Evolutionary conservation across 2,797 vertebrate species (phyloP).

Genomic region (Rhinella marina): DNA sequence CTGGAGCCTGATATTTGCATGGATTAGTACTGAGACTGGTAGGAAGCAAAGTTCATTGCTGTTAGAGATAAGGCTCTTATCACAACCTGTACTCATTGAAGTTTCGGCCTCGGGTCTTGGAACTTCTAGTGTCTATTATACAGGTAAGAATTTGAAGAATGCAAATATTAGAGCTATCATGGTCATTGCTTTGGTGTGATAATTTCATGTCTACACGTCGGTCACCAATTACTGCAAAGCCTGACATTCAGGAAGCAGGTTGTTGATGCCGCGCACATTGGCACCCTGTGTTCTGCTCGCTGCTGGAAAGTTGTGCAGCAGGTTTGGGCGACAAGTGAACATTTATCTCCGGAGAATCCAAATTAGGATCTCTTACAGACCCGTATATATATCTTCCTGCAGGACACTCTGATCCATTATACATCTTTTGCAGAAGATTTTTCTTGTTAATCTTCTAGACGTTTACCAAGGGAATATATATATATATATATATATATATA

Average conservation of each 20-base stretch:
- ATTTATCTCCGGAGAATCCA: background rate
- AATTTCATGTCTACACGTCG: background rate
- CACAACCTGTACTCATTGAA: background rate
- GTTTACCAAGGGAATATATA: too few relatives aligned
- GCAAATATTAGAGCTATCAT: background rate
- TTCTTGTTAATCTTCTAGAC: too few relatives aligned
- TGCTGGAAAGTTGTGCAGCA: conserved; percentile 15
- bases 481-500: too few relatives aligned
- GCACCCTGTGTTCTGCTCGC: background rate
- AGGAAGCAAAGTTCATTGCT: conserved; percentile 23
- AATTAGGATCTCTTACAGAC: background rate
- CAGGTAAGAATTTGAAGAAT: conserved; percentile 28
- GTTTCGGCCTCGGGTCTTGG: background rate
- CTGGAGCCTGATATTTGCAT: conserved; percentile 5
- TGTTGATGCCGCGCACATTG: background rate
- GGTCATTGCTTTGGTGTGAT: background rate
- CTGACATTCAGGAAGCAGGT: background rate
- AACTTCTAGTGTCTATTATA: background rate
- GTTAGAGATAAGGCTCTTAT: background rate
- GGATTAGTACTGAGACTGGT: background rate
- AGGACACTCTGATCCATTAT: background rate
- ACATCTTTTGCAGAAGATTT: too few relatives aligned
- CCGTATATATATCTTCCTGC: background rate
- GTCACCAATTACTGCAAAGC: background rate
- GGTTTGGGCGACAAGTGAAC: background rate